phyloP scores from a whole-genome alignment of 2,113 vertebrate genomes.

The Heloderma charlesbogerti region DNA sequence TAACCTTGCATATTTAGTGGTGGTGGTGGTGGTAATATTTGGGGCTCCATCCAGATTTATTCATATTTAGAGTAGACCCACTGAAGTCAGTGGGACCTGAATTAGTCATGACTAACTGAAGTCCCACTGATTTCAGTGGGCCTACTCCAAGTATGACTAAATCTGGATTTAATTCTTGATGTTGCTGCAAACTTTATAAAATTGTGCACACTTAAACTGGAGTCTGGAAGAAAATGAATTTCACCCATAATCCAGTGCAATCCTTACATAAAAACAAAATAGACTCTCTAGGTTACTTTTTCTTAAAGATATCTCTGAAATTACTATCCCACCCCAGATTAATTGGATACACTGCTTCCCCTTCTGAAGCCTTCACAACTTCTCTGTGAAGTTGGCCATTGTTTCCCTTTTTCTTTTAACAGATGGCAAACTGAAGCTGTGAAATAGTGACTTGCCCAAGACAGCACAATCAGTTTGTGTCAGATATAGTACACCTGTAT shows the following conservation, averaged over 20 bases:
- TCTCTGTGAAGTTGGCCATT: not conserved
- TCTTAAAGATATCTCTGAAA: not conserved
- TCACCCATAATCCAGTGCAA: not conserved
- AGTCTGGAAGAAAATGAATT: not conserved
- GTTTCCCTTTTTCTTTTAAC: not conserved
- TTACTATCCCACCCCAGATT: not conserved
- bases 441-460: not conserved
- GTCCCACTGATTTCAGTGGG: too few relatives aligned
- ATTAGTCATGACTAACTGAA: too few relatives aligned
- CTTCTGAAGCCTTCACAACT: not conserved
- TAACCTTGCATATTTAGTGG: not conserved
- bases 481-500: not conserved
- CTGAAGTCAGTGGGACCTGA: too few relatives aligned
- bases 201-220: not conserved
- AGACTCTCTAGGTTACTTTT: not conserved
- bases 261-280: not conserved
- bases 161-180: not conserved
- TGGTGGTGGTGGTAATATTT: not conserved
- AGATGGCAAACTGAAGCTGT: not conserved
- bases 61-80: too few relatives aligned
- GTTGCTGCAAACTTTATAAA: not conserved
- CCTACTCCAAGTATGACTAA: too few relatives aligned
- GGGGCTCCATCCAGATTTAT: too few relatives aligned
- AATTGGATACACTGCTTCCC: not conserved
- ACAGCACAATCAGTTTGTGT: not conserved